Percentiles rank a stretch among this genome's conserved stretches.
Evolutionary conservation across 2,888 invertebrate genomes (phyloP).

Genomic region (Tethea ocularis): DNA sequence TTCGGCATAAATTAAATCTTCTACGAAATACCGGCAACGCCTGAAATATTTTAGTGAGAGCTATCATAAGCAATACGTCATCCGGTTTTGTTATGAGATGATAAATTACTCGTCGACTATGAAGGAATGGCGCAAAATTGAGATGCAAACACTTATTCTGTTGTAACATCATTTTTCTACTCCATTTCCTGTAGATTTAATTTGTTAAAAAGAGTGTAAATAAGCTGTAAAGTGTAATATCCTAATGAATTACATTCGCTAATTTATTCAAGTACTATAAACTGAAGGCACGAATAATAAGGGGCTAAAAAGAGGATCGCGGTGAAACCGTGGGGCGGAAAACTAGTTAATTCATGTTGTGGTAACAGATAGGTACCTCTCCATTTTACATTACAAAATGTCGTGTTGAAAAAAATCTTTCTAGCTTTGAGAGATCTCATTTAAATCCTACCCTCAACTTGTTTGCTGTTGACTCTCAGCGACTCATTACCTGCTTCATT

Average conservation of each 20-base stretch:
- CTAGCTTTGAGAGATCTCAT: slow-evolving; percentile 30
- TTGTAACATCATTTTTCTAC: slow-evolving; percentile 44
- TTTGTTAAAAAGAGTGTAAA: slow-evolving; percentile 34
- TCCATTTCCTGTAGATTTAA: slow-evolving; percentile 41
- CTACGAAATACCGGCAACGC: slow-evolving; percentile 7
- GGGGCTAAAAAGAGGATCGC: too few species aligned
- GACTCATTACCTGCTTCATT: slow-evolving; percentile 77
- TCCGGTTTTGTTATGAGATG: slow-evolving; percentile 46
- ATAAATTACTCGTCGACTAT: slow-evolving; percentile 41
- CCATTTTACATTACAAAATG: slow-evolving; percentile 17
- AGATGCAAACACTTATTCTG: slow-evolving; percentile 35
- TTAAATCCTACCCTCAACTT: slow-evolving; percentile 41
- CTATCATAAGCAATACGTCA: slow-evolving; percentile 41
- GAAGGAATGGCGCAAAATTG: slow-evolving; percentile 38
- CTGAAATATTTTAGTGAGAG: slow-evolving; percentile 39
- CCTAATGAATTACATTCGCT: slow-evolving; percentile 19
- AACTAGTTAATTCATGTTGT: too few species aligned
- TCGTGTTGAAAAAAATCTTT: slow-evolving; percentile 26
- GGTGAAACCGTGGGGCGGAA: too few species aligned
- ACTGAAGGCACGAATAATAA: background rate
- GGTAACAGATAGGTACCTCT: background rate
- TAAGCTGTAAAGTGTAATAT: too few species aligned
- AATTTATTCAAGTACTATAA: background rate
- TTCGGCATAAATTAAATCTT: background rate
- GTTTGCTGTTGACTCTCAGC: slow-evolving; percentile 63